phyloP scores from a whole-genome alignment of 2,113 vertebrate species.

The Heterotilapia buettikoferi region DNA sequence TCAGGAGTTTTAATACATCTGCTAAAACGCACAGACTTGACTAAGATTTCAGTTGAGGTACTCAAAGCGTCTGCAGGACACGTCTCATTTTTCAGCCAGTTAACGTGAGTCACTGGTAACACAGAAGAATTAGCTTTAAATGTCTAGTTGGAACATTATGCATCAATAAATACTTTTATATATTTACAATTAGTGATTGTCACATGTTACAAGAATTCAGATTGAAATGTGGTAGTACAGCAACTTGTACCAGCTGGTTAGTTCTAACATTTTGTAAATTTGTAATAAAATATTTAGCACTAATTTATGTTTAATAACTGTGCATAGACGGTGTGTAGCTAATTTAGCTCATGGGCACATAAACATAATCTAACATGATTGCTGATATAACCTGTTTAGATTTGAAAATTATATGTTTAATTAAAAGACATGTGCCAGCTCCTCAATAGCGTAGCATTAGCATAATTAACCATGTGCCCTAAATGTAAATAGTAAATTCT shows the following conservation, averaged over 20 bases:
- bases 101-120: neutral
- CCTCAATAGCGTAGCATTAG: neutral
- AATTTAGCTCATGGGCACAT: neutral
- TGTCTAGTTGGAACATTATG: neutral
- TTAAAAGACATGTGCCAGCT: neutral
- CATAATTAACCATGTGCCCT: neutral
- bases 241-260: neutral
- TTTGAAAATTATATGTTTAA: neutral
- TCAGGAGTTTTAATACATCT: neutral
- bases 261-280: neutral
- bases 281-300: neutral
- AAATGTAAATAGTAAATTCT: neutral
- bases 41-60: neutral
- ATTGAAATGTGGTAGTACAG: neutral
- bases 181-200: neutral
- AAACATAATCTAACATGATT: neutral
- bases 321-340: neutral
- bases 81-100: neutral
- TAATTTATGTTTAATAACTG: neutral
- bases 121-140: neutral
- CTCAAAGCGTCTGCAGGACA: neutral
- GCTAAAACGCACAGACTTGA: neutral
- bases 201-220: neutral
- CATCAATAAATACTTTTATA: neutral
- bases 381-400: neutral